Percentiles rank a stretch among this genome's conserved stretches.
Evolutionary conservation across 2,888 invertebrate genomes (phyloP).

Genomic region (Rhagonycha lutea): DNA sequence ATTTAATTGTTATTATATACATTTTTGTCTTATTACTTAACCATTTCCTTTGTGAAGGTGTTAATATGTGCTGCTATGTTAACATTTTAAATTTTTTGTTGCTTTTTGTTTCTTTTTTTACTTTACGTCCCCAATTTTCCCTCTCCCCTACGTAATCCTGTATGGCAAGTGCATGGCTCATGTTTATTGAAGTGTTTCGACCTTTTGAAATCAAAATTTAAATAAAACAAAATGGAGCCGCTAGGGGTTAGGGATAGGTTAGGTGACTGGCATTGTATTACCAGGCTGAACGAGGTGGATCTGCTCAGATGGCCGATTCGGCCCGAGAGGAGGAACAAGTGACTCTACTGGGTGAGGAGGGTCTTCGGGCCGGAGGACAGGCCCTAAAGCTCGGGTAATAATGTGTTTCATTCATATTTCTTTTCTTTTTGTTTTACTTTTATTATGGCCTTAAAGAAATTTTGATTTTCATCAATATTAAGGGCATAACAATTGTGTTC

Average conservation of each 20-base stretch:
- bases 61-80: neutral
- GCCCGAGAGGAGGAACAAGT: constrained; percentile 95
- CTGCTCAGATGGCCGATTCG: constrained; percentile 94
- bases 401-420: constrained; percentile 51
- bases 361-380: constrained; percentile 92
- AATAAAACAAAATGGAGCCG: constrained; percentile 16
- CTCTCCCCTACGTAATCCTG: constrained; percentile 21
- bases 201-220: constrained; percentile 11
- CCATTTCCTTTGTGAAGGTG: neutral
- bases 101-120: constrained; percentile 1
- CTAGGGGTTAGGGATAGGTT: constrained; percentile 29
- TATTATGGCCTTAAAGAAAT: neutral
- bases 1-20: neutral
- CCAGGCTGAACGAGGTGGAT: constrained; percentile 67
- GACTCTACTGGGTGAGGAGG: constrained; percentile 95
- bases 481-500: constrained; percentile 14
- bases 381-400: constrained; percentile 96
- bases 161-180: constrained; percentile 31
- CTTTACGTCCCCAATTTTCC: neutral
- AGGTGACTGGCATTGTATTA: constrained; percentile 52
- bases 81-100: neutral
- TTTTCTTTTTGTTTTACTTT: constrained; percentile 7
- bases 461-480: neutral
- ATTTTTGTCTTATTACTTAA: neutral
- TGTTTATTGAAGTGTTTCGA: neutral